Base-by-base conservation (phyloP, 2,797 vertebrate genomes). In the Enteromius trimaculatus region DNA sequence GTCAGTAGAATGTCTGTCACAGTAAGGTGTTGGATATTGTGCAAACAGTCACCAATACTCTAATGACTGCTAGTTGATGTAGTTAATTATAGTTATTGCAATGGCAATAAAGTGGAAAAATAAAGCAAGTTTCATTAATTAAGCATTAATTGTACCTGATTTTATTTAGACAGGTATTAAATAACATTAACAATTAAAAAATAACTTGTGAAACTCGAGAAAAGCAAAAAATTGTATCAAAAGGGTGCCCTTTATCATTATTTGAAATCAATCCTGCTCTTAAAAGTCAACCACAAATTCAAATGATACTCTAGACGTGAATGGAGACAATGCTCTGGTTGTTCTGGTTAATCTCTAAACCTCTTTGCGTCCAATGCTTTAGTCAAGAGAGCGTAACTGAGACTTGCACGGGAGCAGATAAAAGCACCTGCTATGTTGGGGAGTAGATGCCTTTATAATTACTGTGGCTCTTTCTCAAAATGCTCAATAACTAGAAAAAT, bases 301-400 rank as follows among this genome's bases (percentile, higher is more conserved):
- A 85, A 88, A 89, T 84, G 1, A 84, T 77, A 87, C 84, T 86
- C 89, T 92, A 86, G 88, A 83, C 84, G 78, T 66, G 82, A 80
- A 60, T 69, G 77, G 47, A 79, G 81, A 95, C 94, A 95, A 94
- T 89, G 89, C 21, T 11, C 4, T 74, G 31, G 72, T 94, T 95
- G 93, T 95, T 91, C 85, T 47, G n/a, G 64, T 79, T n/a, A 47
- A 84, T 80, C 71, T 90, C 83, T 86, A 83, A 49, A 84, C 69
- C 85, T 78, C 86, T 85, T 89, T 90, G 85, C 85, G 79, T 86
- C 82, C 81, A 21, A 84, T 75, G 62, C 31, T 86, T 85, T 79
- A 79, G 87, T 88, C 86, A 87, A 23, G 29, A 85, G 86, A 88
- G 85, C 55, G 93, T 92, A 93, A 39, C 88, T 55, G 81, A 92